Evolutionary conservation across 2,113 vertebrate species (phyloP).

Genomic region (Parus major): DNA sequence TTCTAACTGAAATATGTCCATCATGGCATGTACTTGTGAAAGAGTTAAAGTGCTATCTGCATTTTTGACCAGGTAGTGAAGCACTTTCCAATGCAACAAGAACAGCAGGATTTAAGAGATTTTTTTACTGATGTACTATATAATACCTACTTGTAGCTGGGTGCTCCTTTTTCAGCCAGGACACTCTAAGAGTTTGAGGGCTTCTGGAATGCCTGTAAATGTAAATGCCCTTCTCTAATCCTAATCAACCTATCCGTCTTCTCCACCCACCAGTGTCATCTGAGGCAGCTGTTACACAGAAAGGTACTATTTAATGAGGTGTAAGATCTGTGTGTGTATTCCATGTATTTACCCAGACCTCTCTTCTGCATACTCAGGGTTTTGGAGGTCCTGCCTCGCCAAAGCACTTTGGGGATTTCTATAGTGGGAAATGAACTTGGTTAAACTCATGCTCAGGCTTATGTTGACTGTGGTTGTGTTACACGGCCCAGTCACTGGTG

Average conservation of each 20-base stretch:
- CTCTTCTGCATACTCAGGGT: neutral
- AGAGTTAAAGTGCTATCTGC: neutral
- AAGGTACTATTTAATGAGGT: neutral
- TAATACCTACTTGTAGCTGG: rapidly evolving
- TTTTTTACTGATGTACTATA: neutral
- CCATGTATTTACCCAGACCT: neutral
- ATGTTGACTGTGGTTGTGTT: neutral
- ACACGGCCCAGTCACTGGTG: neutral
- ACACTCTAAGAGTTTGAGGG: neutral
- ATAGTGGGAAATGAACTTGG: neutral
- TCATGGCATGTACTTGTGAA: neutral
- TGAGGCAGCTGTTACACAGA: neutral
- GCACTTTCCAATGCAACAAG: neutral
- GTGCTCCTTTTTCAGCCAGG: neutral
- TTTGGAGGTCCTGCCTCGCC: neutral
- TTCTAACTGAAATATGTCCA: neutral
- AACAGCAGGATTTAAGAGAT: neutral
- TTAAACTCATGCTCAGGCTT: neutral
- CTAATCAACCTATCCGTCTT: neutral
- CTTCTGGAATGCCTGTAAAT: neutral
- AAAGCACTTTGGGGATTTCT: neutral
- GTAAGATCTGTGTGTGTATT: neutral
- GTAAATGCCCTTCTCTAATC: neutral
- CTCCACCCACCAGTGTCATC: neutral
- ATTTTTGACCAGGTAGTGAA: neutral